A percentile compares a stretch with the other conserved stretches of the same genome.
Conservation (phyloP, 92 coral and sea anemone species). For the Actinernus sp. region DNA sequence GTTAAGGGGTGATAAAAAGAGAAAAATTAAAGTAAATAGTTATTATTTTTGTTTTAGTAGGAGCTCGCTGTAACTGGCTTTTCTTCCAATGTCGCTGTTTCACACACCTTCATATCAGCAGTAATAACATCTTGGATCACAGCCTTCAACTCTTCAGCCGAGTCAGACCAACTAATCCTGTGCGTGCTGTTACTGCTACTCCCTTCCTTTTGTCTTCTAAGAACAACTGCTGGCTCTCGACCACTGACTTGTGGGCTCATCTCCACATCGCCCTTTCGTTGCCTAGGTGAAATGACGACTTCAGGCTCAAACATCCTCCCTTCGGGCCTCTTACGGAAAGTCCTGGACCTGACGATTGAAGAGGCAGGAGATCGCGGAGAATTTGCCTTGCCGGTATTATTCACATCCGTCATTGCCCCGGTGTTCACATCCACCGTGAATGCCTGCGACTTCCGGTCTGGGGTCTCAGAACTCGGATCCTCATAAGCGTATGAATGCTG, state of each 20-base stretch:
- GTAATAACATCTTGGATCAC: not conserved
- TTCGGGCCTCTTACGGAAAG: constrained; percentile 68
- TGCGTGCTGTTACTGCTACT: not conserved
- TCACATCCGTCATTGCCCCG: constrained; percentile 24
- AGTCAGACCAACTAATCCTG: constrained; percentile 44
- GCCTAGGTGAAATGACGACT: not conserved
- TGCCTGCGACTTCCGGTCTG: constrained; percentile 37
- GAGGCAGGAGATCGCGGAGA: constrained; percentile 40
- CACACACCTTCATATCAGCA: no score
- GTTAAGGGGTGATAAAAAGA: no score
- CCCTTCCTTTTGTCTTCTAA: constrained; percentile 4
- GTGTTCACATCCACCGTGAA: constrained; percentile 37
- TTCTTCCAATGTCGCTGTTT: no score
- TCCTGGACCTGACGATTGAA: constrained; percentile 63
- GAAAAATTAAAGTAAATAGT: no score
- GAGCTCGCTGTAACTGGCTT: no score
- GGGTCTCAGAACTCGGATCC: constrained; percentile 6
- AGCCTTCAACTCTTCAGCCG: constrained; percentile 34
- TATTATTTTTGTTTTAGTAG: no score
- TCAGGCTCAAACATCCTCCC: constrained; percentile 48
- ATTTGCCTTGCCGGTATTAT: constrained; percentile 11
- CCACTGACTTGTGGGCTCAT: constrained; percentile 17
- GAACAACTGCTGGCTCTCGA: constrained; percentile 14
- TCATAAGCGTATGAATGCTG: not conserved
- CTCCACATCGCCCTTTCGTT: not conserved